A percentile compares a stretch with the other conserved stretches of the same genome.
Conservation (phyloP, 2,113 vertebrate species). For the Stercorarius parasiticus region DNA sequence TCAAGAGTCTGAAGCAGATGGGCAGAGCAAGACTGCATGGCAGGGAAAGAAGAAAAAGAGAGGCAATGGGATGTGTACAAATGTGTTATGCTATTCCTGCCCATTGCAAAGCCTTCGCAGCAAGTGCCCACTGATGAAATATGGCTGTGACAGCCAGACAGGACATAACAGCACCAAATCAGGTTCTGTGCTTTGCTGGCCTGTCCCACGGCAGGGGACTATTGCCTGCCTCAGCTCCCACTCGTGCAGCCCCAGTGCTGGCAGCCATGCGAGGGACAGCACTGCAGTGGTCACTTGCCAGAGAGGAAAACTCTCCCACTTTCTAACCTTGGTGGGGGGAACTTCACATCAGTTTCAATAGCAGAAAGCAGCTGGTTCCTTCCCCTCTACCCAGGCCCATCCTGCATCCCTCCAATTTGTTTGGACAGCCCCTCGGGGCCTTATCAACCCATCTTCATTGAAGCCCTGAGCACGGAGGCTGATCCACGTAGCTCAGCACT, state of each 20-base stretch:
- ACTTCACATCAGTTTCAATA: background rate
- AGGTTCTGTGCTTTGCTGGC: background rate
- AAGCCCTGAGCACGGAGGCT: background rate
- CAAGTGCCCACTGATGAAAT: background rate
- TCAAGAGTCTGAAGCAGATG: background rate
- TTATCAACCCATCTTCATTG: background rate
- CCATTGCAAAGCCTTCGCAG: background rate
- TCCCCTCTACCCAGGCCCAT: background rate
- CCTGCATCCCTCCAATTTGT: background rate
- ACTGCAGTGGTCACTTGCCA: background rate
- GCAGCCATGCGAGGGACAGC: background rate
- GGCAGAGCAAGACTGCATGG: background rate
- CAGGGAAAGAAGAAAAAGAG: background rate
- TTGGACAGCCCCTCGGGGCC: rapidly evolving
- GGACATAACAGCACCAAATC: background rate
- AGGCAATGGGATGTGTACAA: background rate
- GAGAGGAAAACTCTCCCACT: background rate
- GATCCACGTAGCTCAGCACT: background rate
- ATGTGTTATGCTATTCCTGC: background rate
- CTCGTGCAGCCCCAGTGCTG: background rate
- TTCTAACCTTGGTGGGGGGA: rapidly evolving
- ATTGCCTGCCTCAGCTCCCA: background rate
- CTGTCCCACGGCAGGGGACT: background rate
- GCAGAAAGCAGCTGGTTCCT: background rate
- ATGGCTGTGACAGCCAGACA: background rate